Conservation (phyloP, 2,888 invertebrate genomes). For the Hirtodrosophila confusa region DNA sequence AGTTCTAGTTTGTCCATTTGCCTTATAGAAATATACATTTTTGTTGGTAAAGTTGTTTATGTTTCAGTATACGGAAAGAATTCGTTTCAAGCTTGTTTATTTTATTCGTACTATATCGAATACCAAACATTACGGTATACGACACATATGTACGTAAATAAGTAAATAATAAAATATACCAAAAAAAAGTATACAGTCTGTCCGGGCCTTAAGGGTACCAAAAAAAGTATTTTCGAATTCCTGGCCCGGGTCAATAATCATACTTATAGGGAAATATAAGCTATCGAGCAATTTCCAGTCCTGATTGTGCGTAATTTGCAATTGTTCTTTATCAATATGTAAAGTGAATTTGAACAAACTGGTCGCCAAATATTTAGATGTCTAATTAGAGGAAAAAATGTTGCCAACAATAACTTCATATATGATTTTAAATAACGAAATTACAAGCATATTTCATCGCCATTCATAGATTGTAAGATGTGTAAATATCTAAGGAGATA, state of each 20-base stretch:
- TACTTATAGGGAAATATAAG: too few relatives aligned
- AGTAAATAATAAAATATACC: too few relatives aligned
- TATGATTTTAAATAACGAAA: slow-evolving; percentile 6
- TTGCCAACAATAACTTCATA: slow-evolving; percentile 17
- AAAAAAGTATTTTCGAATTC: slow-evolving; percentile 37
- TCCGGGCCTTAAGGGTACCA: slow-evolving; percentile 8
- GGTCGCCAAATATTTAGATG: slow-evolving; percentile 32
- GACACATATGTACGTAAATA: too few relatives aligned
- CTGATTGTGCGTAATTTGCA: slow-evolving; percentile 1
- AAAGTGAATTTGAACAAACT: slow-evolving; percentile 20
- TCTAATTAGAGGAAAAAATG: slow-evolving; percentile 3
- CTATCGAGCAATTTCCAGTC: neutral
- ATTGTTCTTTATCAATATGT: slow-evolving; percentile 1
- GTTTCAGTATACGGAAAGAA: too few relatives aligned
- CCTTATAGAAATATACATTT: too few relatives aligned
- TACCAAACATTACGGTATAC: too few relatives aligned
- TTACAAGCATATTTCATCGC: slow-evolving; percentile 42
- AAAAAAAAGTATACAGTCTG: too few relatives aligned
- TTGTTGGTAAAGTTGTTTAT: too few relatives aligned
- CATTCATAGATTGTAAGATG: slow-evolving; percentile 47
- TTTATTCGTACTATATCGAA: too few relatives aligned
- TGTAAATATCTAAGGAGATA: slow-evolving; percentile 44
- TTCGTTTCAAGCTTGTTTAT: too few relatives aligned
- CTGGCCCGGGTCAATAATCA: neutral
- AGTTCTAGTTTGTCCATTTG: too few relatives aligned